phyloP scores from a whole-genome alignment of 2,113 vertebrate genomes.

The Calyptomena viridis region DNA sequence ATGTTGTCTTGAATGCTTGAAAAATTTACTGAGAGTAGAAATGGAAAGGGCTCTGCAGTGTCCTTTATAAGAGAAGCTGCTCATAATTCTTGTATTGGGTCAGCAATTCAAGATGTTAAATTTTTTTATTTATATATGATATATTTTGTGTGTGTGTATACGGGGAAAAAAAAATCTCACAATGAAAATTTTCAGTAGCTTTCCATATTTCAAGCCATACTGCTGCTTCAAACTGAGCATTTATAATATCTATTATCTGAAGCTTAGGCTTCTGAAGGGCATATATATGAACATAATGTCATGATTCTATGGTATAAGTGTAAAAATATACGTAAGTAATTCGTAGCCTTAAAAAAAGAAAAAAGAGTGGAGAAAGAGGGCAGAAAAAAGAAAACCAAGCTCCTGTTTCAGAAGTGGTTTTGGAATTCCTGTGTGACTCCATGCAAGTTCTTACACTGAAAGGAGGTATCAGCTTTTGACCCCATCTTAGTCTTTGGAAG shows the following conservation, averaged over 20 bases:
- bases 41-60: conserved; percentile 3
- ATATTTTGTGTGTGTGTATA: neutral
- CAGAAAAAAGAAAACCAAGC: neutral
- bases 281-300: neutral
- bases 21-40: conserved; percentile 49
- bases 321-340: neutral
- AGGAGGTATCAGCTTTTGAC: neutral
- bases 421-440: neutral
- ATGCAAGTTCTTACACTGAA: neutral
- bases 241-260: neutral
- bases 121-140: neutral
- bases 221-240: neutral
- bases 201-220: neutral
- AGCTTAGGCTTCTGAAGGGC: neutral
- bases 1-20: conserved; percentile 50
- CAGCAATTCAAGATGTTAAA: neutral
- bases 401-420: neutral
- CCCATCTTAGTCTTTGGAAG: neutral
- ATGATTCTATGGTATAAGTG: neutral
- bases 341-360: neutral
- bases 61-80: conserved; percentile 23
- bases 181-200: neutral
- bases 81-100: conserved; percentile 21
- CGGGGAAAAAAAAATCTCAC: neutral
- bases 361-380: accelerated